Percentiles rank a stretch among this genome's conserved stretches.
phyloP scores from a whole-genome alignment of 1,140 invertebrate species.

The Drosophila simulans region DNA sequence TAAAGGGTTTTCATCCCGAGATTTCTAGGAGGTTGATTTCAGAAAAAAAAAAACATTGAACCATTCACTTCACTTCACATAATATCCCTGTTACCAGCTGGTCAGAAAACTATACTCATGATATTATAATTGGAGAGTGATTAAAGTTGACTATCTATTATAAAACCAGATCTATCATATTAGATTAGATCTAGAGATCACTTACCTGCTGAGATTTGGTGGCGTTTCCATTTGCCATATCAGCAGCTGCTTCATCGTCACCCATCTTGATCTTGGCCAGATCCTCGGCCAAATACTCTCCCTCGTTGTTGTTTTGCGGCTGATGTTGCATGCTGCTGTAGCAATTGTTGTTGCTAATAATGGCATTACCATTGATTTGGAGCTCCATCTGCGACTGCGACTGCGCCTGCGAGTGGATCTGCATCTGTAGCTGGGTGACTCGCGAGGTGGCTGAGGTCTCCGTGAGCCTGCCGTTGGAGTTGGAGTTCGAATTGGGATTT shows the following conservation, averaged over 20 bases:
- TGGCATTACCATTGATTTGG: slow-evolving; percentile 65
- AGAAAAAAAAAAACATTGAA: too few relatives aligned
- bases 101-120: too few relatives aligned
- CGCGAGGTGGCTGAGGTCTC: slow-evolving; percentile 72
- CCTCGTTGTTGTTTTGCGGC: slow-evolving; percentile 53
- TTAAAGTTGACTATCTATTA: background rate
- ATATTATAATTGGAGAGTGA: too few relatives aligned
- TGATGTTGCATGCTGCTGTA: slow-evolving; percentile 51
- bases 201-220: slow-evolving; percentile 58
- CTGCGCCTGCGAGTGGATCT: slow-evolving; percentile 38
- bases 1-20: background rate
- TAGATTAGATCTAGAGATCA: slow-evolving; percentile 5
- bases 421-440: slow-evolving; percentile 68
- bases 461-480: slow-evolving; percentile 71
- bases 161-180: background rate
- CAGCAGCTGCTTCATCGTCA: slow-evolving; percentile 61
- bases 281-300: slow-evolving; percentile 22
- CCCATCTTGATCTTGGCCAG: slow-evolving; percentile 34
- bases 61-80: too few relatives aligned
- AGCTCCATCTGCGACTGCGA: slow-evolving; percentile 64
- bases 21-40: too few relatives aligned
- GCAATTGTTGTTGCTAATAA: slow-evolving; percentile 79
- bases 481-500: slow-evolving; percentile 62
- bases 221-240: slow-evolving; percentile 72
- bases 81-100: too few relatives aligned